Evolutionary conservation across 1,140 invertebrate genomes (phyloP).

Genomic region (Aphidius ervi): DNA sequence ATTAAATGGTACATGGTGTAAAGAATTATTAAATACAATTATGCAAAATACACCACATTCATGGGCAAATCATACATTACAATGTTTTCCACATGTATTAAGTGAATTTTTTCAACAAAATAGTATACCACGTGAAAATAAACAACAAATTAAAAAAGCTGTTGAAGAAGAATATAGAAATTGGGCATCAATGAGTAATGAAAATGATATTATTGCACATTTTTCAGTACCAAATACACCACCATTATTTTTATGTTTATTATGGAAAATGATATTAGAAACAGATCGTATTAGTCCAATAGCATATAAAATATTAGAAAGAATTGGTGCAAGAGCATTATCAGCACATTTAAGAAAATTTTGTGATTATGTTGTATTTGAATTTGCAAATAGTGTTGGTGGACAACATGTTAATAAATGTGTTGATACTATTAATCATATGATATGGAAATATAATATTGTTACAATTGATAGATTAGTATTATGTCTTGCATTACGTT

Average conservation of each 20-base stretch:
- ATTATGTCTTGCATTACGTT: constrained; percentile 83
- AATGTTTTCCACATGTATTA: constrained; percentile 85
- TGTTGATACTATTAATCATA: constrained; percentile 90
- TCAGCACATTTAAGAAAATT: constrained; percentile 90
- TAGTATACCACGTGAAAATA: constrained; percentile 81
- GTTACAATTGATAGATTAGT: constrained; percentile 90
- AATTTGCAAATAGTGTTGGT: constrained; percentile 81
- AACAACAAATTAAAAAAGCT: constrained; percentile 83
- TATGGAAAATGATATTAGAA: constrained; percentile 95
- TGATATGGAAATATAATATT: constrained; percentile 97
- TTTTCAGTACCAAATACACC: constrained; percentile 87
- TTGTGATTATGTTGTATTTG: constrained; percentile 90
- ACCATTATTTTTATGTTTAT: constrained; percentile 82
- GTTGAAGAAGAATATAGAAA: constrained; percentile 94
- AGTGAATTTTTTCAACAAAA: constrained; percentile 85
- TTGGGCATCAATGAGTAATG: constrained; percentile 95
- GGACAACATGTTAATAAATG: constrained; percentile 85
- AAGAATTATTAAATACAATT: constrained; percentile 83
- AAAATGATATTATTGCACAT: constrained; percentile 92
- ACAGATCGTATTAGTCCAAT: constrained; percentile 89
- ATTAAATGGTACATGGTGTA: constrained; percentile 78
- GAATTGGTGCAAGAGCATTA: constrained; percentile 85
- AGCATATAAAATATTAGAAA: constrained; percentile 91
- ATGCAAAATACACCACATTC: constrained; percentile 92
- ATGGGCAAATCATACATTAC: constrained; percentile 88